Evolutionary conservation across 2,113 vertebrate species (phyloP).

Genomic region (Myotis brandtii): DNA sequence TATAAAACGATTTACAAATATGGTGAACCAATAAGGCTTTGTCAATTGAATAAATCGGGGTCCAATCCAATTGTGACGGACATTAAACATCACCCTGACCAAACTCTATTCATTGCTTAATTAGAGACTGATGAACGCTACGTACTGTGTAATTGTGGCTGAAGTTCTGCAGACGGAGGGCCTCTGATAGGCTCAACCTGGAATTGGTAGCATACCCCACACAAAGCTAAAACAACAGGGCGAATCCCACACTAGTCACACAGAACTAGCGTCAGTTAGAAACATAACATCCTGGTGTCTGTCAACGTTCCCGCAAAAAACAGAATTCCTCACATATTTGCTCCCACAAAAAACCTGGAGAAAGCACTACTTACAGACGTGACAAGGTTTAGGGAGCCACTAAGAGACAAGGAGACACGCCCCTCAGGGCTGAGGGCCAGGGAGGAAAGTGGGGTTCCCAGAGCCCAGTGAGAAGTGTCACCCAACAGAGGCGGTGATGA

Average conservation of each 20-base stretch:
- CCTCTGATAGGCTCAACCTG: neutral
- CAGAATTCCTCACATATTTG: neutral
- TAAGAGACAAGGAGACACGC: neutral
- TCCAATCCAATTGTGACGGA: neutral
- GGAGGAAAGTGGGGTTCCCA: neutral
- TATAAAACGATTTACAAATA: neutral
- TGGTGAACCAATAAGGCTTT: neutral
- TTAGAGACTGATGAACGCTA: neutral
- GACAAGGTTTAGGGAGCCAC: neutral
- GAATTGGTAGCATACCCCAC: neutral
- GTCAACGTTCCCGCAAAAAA: neutral
- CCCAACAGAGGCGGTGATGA: rapidly evolving
- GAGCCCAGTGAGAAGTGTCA: neutral
- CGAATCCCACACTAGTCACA: neutral
- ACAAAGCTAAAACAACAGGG: neutral
- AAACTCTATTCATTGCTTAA: neutral
- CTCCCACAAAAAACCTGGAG: neutral
- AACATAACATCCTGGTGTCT: neutral
- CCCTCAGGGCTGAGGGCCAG: neutral
- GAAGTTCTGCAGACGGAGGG: neutral
- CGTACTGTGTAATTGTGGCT: neutral
- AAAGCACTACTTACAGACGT: neutral
- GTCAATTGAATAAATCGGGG: neutral
- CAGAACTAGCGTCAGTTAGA: neutral
- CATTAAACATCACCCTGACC: neutral